These are phyloP conservation scores for Cyclargus thomasi DNA, from an alignment of 1,140 invertebrate species.

Conservation along the genomic window DNA sequence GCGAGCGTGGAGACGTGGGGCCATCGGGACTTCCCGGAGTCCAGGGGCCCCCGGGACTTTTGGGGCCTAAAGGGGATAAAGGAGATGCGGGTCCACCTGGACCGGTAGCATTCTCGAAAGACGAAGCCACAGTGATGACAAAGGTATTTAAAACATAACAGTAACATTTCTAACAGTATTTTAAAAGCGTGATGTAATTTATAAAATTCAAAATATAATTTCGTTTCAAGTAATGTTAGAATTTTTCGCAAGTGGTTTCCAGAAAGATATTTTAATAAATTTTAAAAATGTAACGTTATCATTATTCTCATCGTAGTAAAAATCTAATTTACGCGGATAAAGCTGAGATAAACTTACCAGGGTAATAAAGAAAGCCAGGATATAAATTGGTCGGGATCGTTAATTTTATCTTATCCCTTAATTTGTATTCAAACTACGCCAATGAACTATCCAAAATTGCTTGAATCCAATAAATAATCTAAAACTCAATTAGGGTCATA, in stretches of 20 bases:
- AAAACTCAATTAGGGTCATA: slow-evolving; percentile 12
- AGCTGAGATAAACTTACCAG: neutral
- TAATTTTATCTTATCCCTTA: slow-evolving; percentile 8
- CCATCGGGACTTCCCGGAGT: slow-evolving; percentile 79
- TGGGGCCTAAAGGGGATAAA: slow-evolving; percentile 80
- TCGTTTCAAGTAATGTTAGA: neutral
- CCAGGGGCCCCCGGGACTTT: slow-evolving; percentile 77
- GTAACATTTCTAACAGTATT: no score
- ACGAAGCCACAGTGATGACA: slow-evolving; percentile 55
- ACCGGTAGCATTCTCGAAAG: slow-evolving; percentile 73
- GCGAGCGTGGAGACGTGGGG: slow-evolving; percentile 79
- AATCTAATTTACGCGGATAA: slow-evolving; percentile 13
- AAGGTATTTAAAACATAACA: slow-evolving; percentile 38
- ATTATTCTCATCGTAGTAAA: slow-evolving; percentile 2
- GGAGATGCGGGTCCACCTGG: slow-evolving; percentile 84
- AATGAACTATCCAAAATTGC: slow-evolving; percentile 11
- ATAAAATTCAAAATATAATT: neutral
- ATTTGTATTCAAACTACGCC: slow-evolving; percentile 15
- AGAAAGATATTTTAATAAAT: neutral
- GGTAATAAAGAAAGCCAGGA: slow-evolving; percentile 8
- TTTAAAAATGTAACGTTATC: neutral
- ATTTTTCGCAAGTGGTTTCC: neutral
- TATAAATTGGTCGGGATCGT: slow-evolving; percentile 6
- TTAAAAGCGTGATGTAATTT: neutral
- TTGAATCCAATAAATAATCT: slow-evolving; percentile 2